Evolutionary conservation across 2,888 invertebrate species (phyloP).

Genomic region (Apotomis turbidana): DNA sequence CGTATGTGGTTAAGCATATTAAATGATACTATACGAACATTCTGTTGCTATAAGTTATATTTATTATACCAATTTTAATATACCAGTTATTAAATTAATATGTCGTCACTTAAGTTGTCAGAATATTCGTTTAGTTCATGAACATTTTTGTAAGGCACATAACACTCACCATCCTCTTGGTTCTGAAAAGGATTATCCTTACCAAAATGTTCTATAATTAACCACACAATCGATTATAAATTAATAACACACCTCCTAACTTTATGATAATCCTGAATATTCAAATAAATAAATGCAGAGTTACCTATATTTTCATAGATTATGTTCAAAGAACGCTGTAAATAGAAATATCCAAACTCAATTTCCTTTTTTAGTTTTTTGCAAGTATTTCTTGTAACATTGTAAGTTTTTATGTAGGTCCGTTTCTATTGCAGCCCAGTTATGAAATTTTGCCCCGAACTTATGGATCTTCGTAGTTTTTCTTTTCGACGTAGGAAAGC

Average conservation of each 20-base stretch:
- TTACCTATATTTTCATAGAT: neutral
- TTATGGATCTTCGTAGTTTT: slow-evolving; percentile 80
- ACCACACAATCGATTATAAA: slow-evolving; percentile 56
- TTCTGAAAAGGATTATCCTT: slow-evolving; percentile 78
- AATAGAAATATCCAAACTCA: slow-evolving; percentile 44
- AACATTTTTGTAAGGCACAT: slow-evolving; percentile 73
- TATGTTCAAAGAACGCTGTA: slow-evolving; percentile 63
- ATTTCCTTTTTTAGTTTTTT: slow-evolving; percentile 8
- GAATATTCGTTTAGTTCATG: slow-evolving; percentile 68
- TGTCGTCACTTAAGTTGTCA: slow-evolving; percentile 40
- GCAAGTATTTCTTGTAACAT: neutral
- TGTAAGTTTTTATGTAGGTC: slow-evolving; percentile 51
- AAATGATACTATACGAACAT: slow-evolving; percentile 64
- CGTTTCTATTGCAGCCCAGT: slow-evolving; percentile 72
- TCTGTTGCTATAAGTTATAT: slow-evolving; percentile 47
- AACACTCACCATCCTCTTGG: slow-evolving; percentile 78
- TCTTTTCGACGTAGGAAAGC: slow-evolving; percentile 56
- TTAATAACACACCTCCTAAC: neutral
- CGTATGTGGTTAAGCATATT: slow-evolving; percentile 61
- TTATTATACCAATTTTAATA: neutral
- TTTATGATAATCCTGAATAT: neutral
- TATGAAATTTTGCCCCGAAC: slow-evolving; percentile 67
- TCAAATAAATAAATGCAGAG: neutral
- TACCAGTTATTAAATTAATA: neutral
- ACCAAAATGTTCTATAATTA: slow-evolving; percentile 68